A percentile compares a stretch with the other conserved stretches of the same genome.
Conservation (phyloP, 2,797 vertebrate species). For the Psittacula derbiana region DNA sequence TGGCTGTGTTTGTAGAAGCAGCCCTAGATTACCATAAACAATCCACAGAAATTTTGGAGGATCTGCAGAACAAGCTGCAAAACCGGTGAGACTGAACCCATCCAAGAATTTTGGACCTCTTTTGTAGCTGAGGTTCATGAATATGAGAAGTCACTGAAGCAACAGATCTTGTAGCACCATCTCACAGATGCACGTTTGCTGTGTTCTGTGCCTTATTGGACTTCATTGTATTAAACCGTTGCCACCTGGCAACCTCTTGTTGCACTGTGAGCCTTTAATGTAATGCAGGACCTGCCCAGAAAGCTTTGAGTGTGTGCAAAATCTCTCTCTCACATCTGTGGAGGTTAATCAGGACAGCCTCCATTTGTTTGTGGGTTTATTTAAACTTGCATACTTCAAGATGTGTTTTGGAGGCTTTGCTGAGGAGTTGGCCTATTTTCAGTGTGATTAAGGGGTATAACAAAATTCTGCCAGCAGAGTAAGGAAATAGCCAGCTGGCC, state of each 20-base stretch:
- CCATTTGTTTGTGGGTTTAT: conserved; percentile 1
- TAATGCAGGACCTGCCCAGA: not conserved
- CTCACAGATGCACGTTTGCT: not conserved
- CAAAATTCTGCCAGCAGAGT: not conserved
- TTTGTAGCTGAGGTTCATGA: not conserved
- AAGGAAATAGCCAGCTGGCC: not conserved
- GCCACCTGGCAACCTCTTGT: conserved; percentile 19
- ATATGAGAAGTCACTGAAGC: not conserved
- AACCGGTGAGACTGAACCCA: conserved; percentile 76
- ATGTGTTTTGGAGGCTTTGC: not conserved
- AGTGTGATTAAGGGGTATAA: not conserved
- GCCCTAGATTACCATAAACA: conserved; percentile 88
- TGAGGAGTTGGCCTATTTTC: not conserved
- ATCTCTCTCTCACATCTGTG: not conserved
- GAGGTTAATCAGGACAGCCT: not conserved
- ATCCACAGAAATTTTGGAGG: conserved; percentile 86
- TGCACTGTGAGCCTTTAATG: not conserved
- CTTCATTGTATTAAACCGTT: not conserved
- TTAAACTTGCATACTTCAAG: not conserved
- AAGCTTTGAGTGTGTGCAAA: not conserved
- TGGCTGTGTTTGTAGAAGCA: conserved; percentile 86
- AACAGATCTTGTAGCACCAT: conserved; percentile 1
- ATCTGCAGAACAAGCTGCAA: conserved; percentile 85
- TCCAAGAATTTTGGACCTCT: not conserved
- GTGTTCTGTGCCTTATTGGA: not conserved